Conservation (phyloP, 2,113 vertebrate genomes). For the Rattus rattus region DNA sequence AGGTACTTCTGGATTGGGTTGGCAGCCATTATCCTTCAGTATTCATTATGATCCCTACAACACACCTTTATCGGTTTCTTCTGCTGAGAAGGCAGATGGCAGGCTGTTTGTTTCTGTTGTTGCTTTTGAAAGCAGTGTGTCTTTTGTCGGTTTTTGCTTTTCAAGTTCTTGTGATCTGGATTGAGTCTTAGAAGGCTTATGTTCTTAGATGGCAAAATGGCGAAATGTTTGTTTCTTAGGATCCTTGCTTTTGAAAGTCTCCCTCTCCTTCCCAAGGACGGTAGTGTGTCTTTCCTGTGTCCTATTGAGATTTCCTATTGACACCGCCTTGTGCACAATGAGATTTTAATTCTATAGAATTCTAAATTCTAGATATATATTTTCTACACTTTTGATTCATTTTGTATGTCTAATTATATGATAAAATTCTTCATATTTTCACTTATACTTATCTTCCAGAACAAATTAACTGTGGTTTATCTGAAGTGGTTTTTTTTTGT, state of each 20-base stretch:
- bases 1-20: neutral
- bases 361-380: conserved; percentile 45
- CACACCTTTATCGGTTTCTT: neutral
- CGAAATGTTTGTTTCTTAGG: neutral
- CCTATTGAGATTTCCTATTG: neutral
- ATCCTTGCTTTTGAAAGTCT: neutral
- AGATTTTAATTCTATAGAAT: conserved; percentile 34
- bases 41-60: neutral
- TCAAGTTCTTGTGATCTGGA: neutral
- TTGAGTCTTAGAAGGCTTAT: neutral
- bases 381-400: conserved; percentile 46
- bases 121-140: neutral
- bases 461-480: neutral
- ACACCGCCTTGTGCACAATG: neutral
- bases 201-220: neutral
- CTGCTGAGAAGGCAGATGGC: neutral
- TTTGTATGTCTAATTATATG: neutral
- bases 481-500: neutral
- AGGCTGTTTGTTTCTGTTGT: neutral
- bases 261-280: neutral
- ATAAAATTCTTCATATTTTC: conserved; percentile 48
- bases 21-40: neutral
- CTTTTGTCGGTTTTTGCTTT: neutral
- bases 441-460: conserved; percentile 31
- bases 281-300: neutral